These are phyloP conservation scores for Telenomus remus DNA, from an alignment of 1,140 invertebrate species.

Conservation along the genomic window DNA sequence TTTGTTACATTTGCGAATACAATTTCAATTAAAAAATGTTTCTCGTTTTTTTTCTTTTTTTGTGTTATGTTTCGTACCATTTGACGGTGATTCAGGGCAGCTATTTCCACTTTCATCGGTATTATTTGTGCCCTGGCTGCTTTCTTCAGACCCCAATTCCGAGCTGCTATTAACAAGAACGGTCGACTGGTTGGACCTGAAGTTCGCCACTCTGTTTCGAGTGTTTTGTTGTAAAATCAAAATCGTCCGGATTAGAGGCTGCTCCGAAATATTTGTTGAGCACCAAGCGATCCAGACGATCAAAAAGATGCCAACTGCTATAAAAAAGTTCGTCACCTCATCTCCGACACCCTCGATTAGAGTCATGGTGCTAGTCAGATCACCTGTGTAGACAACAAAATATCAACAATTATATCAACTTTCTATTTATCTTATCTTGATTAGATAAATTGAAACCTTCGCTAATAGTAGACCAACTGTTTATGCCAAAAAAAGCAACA, in stretches of 20 bases:
- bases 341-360: conserved; percentile 88
- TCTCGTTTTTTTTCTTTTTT: too few relatives aligned
- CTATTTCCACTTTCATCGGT: conserved; percentile 53
- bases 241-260: conserved; percentile 75
- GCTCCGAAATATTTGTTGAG: conserved; percentile 79
- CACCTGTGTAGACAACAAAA: conserved; percentile 1
- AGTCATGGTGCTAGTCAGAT: conserved; percentile 75
- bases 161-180: conserved; percentile 41
- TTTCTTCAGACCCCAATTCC: conserved; percentile 61
- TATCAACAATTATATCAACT: background rate
- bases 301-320: conserved; percentile 78
- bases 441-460: too few relatives aligned
- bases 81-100: conserved; percentile 60
- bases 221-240: conserved; percentile 74
- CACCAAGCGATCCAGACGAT: conserved; percentile 83
- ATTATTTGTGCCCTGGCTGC: conserved; percentile 44
- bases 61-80: conserved; percentile 41
- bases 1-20: too few relatives aligned
- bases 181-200: conserved; percentile 59
- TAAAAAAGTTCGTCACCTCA: conserved; percentile 85
- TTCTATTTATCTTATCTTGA: background rate
- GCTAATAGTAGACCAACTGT: too few relatives aligned
- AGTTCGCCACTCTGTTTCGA: conserved; percentile 63
- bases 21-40: too few relatives aligned
- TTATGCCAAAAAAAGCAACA: too few relatives aligned